Conservation (phyloP, 2,888 invertebrate species). For the Mellilla xanthometata region DNA sequence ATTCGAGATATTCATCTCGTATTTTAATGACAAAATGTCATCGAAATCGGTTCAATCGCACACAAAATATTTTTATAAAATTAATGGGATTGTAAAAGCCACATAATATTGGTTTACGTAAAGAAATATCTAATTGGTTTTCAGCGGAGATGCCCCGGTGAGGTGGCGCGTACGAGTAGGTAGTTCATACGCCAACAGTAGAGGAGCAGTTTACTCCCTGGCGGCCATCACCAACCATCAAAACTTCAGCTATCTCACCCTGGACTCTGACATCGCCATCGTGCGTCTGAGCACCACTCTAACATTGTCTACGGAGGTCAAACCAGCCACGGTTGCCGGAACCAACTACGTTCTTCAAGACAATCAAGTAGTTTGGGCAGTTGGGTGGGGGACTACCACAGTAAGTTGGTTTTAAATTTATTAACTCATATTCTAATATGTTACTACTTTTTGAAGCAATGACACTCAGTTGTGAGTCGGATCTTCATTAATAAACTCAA, state of each 20-base stretch:
- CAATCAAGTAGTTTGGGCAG: slow-evolving; percentile 52
- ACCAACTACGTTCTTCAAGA: slow-evolving; percentile 44
- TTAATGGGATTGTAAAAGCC: no score
- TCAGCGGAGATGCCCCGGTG: slow-evolving; percentile 35
- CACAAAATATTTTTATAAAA: no score
- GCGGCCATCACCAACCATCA: slow-evolving; percentile 43
- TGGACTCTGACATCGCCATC: slow-evolving; percentile 55
- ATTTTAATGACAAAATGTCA: no score
- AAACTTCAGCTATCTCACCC: slow-evolving; percentile 38
- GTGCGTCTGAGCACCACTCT: slow-evolving; percentile 41
- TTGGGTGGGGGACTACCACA: slow-evolving; percentile 62
- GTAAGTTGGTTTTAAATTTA: no score
- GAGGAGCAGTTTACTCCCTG: slow-evolving; percentile 39
- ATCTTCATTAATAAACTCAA: no score
- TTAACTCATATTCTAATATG: no score
- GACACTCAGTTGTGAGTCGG: no score
- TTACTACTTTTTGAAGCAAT: no score
- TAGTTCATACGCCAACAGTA: slow-evolving; percentile 44
- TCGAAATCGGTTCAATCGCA: no score
- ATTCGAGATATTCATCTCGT: no score
- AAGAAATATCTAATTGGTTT: not conserved
- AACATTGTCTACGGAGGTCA: slow-evolving; percentile 34
- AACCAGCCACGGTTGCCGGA: slow-evolving; percentile 41
- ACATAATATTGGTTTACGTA: no score
- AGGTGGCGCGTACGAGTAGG: slow-evolving; percentile 45